A percentile compares a stretch with the other conserved stretches of the same genome.
Conservation (phyloP, 2,113 vertebrate species). For the Labeo catla region DNA sequence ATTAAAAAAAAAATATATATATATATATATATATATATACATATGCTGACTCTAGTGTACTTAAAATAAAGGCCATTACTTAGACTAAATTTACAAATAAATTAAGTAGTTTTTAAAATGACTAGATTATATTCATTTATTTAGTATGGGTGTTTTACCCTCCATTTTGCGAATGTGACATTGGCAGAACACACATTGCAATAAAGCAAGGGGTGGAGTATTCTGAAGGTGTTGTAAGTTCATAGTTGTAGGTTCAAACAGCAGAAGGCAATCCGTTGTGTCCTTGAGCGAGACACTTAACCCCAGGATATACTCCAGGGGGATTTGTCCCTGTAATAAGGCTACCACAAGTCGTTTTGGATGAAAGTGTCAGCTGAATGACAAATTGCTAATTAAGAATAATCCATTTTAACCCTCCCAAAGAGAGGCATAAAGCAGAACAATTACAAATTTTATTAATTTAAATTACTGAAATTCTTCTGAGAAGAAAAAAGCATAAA, state of each 20-base stretch:
- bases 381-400: not conserved
- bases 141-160: no score
- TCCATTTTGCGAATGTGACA: not conserved
- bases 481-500: not conserved
- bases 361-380: slow-evolving; percentile 15
- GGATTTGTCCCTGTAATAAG: slow-evolving; percentile 16
- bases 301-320: slow-evolving; percentile 5
- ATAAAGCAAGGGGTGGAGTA: not conserved
- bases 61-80: not conserved
- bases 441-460: not conserved
- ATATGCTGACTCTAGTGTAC: not conserved
- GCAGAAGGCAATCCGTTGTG: not conserved
- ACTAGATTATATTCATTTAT: no score
- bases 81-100: no score
- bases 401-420: slow-evolving; percentile 23
- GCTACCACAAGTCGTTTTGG: not conserved
- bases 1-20: no score
- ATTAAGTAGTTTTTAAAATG: no score
- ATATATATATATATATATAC: no score
- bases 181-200: not conserved
- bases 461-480: not conserved
- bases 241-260: not conserved
- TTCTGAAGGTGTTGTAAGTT: slow-evolving; percentile 1
- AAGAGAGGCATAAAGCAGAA: slow-evolving; percentile 8
- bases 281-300: slow-evolving; percentile 9